Conservation (phyloP, 2,113 vertebrate genomes). For the Sturnira hondurensis region DNA sequence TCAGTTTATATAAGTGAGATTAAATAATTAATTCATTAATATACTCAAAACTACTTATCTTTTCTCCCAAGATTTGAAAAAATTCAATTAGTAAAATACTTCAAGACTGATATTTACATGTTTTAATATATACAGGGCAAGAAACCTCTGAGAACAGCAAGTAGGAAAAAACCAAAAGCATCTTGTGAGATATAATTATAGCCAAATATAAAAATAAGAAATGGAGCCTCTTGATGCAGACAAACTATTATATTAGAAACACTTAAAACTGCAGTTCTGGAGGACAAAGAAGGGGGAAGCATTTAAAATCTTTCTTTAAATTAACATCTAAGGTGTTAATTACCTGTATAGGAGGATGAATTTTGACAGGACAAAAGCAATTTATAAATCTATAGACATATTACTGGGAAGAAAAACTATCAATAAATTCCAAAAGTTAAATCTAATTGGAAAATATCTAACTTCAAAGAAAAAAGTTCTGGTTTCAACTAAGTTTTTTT, state of each 20-base stretch:
- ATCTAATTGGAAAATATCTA: constrained; percentile 12
- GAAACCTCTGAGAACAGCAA: not conserved
- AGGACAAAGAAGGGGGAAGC: not conserved
- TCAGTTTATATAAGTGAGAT: constrained; percentile 18
- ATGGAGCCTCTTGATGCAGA: not conserved
- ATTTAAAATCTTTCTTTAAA: constrained; percentile 20
- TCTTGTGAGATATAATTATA: not conserved
- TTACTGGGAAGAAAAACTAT: constrained; percentile 12
- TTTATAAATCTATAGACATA: not conserved
- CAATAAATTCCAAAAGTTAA: constrained; percentile 23
- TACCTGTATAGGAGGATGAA: not conserved
- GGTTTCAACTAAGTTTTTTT: constrained; percentile 3
- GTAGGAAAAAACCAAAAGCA: not conserved
- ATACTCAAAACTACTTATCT: constrained; percentile 23
- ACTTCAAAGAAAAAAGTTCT: constrained; percentile 34
- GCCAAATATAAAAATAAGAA: constrained; percentile 19
- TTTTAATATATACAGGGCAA: constrained; percentile 32
- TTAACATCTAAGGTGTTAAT: too few species aligned
- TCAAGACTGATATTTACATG: not conserved
- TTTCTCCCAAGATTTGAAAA: not conserved
- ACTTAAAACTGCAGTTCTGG: constrained; percentile 2
- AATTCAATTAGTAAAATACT: constrained; percentile 31
- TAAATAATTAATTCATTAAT: constrained; percentile 3
- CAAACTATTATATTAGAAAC: constrained; percentile 27
- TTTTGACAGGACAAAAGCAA: constrained; percentile 37